phyloP scores from a whole-genome alignment of 2,113 vertebrate genomes.

The Malaclemys terrapin region DNA sequence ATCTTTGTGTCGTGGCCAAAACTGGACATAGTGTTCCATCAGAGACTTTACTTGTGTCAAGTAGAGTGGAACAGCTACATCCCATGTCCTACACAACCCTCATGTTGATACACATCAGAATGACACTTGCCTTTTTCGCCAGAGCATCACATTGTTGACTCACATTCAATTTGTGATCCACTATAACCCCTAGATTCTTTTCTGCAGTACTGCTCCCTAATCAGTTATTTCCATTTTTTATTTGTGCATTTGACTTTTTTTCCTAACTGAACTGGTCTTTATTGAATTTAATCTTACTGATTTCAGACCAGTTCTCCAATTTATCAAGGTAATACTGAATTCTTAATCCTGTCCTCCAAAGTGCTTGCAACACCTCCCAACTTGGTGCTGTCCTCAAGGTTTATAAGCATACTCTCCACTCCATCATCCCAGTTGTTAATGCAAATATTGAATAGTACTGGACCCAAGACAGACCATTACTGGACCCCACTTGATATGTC shows the following conservation, averaged over 20 bases:
- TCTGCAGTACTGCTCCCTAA: neutral
- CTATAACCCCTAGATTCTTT: neutral
- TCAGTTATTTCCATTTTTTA: neutral
- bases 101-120: neutral
- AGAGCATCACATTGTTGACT: neutral
- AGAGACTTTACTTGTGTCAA: neutral
- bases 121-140: neutral
- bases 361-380: neutral
- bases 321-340: neutral
- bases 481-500: neutral
- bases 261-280: neutral
- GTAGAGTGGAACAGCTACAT: neutral
- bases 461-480: neutral
- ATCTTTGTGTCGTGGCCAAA: neutral
- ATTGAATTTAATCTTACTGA: neutral
- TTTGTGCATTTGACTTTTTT: neutral
- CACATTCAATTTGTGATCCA: neutral
- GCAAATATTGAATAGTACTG: neutral
- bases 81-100: neutral
- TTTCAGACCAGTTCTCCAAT: neutral
- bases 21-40: neutral
- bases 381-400: neutral
- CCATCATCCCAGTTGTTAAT: neutral
- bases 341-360: neutral
- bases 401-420: neutral